Evolutionary conservation across 2,888 invertebrate genomes (phyloP).

Genomic region (Timema podura): DNA sequence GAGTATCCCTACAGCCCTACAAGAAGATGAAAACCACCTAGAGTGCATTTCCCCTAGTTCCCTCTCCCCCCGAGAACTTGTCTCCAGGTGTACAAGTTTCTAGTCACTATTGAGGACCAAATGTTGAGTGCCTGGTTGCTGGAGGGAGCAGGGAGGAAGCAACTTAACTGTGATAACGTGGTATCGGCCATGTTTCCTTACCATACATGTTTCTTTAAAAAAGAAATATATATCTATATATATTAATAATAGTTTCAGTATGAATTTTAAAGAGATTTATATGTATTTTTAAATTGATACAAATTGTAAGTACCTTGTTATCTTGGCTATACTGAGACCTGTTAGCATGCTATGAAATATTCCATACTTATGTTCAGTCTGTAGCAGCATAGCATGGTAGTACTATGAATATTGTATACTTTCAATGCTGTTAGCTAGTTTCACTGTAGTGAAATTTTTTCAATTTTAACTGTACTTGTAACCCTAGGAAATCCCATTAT

Average conservation of each 20-base stretch:
- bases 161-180: constrained; percentile 25
- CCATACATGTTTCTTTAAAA: background rate
- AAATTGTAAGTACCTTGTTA: constrained; percentile 26
- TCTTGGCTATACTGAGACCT: constrained; percentile 17
- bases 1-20: constrained; percentile 72
- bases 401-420: constrained; percentile 29
- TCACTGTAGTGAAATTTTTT: constrained; percentile 25
- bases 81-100: constrained; percentile 18
- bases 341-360: constrained; percentile 27
- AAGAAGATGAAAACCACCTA: constrained; percentile 89
- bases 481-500: constrained; percentile 24
- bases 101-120: constrained; percentile 32
- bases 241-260: too few species aligned
- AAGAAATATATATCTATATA: too few species aligned
- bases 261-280: background rate
- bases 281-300: constrained; percentile 1
- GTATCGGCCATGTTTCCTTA: background rate
- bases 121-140: constrained; percentile 23
- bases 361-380: constrained; percentile 18
- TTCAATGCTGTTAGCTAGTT: constrained; percentile 29
- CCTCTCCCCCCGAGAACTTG: constrained; percentile 1
- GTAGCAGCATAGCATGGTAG: constrained; percentile 31
- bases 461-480: constrained; percentile 14
- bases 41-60: constrained; percentile 43
- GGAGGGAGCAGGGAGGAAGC: constrained; percentile 13